Percentiles rank a stretch among this genome's conserved stretches.
Evolutionary conservation across 2,113 vertebrate genomes (phyloP).

Genomic region (Siniperca knerii): DNA sequence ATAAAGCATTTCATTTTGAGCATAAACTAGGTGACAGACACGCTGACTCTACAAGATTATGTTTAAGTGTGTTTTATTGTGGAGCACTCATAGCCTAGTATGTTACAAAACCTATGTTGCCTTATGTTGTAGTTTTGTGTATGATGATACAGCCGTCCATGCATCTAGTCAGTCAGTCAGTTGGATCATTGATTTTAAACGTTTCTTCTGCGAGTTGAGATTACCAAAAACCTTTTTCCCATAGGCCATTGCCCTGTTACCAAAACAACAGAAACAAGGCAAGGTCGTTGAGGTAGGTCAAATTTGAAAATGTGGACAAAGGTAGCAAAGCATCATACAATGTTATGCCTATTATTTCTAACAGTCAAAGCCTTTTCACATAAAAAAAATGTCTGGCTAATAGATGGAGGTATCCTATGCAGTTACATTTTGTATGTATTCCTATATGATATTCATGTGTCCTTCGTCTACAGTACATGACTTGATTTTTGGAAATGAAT

Average conservation of each 20-base stretch:
- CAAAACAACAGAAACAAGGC: constrained; percentile 17
- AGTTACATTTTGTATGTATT: too few species aligned
- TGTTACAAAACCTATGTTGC: too few species aligned
- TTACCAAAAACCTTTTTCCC: neutral
- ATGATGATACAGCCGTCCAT: too few species aligned
- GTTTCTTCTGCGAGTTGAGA: neutral
- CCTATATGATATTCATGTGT: neutral
- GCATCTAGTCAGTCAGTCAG: neutral
- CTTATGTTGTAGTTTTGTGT: too few species aligned
- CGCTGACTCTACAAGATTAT: neutral
- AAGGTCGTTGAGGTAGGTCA: neutral
- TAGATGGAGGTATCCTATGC: neutral
- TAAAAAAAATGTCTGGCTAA: too few species aligned
- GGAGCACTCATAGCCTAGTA: too few species aligned
- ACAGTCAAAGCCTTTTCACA: neutral
- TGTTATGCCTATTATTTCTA: too few species aligned
- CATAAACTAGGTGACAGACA: neutral
- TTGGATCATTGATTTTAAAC: neutral
- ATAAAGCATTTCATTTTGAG: too few species aligned
- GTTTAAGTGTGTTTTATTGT: neutral
- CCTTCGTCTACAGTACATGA: neutral
- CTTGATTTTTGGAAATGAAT: neutral
- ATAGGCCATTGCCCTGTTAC: neutral
- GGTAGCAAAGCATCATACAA: neutral
- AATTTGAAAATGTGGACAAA: neutral